These are phyloP conservation scores for Aphodius sticticus DNA, from an alignment of 2,888 invertebrate genomes.

Conservation along the genomic window DNA sequence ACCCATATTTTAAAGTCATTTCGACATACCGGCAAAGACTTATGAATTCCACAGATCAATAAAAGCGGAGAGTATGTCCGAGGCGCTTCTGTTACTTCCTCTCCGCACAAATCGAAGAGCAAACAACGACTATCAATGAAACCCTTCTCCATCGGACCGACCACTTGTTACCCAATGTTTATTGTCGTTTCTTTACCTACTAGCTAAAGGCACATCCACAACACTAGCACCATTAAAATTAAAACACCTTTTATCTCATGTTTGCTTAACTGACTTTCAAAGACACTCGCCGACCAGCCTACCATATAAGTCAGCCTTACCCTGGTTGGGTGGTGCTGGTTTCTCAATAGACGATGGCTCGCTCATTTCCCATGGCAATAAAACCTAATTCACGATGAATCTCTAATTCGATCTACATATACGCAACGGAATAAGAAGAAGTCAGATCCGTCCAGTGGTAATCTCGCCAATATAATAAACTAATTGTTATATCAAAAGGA, in stretches of 20 bases:
- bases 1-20: neutral
- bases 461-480: conserved; percentile 37
- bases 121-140: neutral
- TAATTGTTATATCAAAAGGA: conserved; percentile 51
- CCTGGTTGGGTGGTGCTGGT: neutral
- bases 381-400: conserved; percentile 36
- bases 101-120: neutral
- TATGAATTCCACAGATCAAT: neutral
- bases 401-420: conserved; percentile 36
- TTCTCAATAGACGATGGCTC: neutral
- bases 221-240: conserved; percentile 23
- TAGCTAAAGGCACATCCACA: neutral
- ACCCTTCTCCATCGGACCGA: neutral
- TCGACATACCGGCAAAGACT: no score
- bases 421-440: conserved; percentile 5
- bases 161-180: neutral
- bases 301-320: neutral
- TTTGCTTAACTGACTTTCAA: conserved; percentile 23
- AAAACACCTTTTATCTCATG: conserved; percentile 24
- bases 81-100: neutral
- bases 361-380: conserved; percentile 27
- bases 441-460: neutral
- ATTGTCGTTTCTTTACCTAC: neutral
- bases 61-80: neutral
- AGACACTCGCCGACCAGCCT: conserved; percentile 8